phyloP scores from a whole-genome alignment of 2,113 vertebrate species.

The Geococcyx californianus region DNA sequence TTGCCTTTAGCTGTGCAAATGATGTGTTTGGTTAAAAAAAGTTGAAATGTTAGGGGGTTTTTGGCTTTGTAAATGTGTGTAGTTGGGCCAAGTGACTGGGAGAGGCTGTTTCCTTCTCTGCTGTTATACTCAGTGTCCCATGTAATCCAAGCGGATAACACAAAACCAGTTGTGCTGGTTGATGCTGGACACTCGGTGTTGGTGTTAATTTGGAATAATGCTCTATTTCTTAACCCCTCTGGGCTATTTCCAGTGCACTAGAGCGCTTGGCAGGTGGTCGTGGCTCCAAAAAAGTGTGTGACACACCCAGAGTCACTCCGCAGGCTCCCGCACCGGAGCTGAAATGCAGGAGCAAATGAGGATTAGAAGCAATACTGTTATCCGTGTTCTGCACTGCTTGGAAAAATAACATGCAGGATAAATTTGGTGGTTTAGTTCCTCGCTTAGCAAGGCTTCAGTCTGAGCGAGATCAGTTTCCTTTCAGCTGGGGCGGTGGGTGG shows the following conservation, averaged over 20 bases:
- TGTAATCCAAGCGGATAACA: background rate
- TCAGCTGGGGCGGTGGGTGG: background rate
- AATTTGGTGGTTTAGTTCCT: background rate
- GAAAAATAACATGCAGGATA: background rate
- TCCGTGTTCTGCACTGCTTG: background rate
- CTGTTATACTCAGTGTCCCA: rapidly evolving
- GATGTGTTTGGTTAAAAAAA: background rate
- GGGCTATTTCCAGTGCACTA: background rate
- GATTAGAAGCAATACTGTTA: background rate
- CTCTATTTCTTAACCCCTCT: background rate
- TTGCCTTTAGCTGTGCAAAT: background rate
- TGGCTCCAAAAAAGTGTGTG: background rate
- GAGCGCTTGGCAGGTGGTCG: background rate
- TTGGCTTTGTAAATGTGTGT: background rate
- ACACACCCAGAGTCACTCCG: rapidly evolving
- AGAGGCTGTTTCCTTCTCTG: background rate
- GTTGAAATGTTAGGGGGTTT: rapidly evolving
- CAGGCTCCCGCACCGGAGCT: background rate
- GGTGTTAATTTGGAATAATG: background rate
- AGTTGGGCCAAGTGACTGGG: background rate
- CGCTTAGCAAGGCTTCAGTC: background rate
- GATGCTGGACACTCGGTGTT: background rate
- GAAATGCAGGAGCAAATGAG: background rate
- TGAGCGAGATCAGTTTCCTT: background rate
- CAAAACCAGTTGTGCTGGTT: rapidly evolving